Conservation (phyloP, 2,888 invertebrate species). For the Steinernema scapterisci region DNA sequence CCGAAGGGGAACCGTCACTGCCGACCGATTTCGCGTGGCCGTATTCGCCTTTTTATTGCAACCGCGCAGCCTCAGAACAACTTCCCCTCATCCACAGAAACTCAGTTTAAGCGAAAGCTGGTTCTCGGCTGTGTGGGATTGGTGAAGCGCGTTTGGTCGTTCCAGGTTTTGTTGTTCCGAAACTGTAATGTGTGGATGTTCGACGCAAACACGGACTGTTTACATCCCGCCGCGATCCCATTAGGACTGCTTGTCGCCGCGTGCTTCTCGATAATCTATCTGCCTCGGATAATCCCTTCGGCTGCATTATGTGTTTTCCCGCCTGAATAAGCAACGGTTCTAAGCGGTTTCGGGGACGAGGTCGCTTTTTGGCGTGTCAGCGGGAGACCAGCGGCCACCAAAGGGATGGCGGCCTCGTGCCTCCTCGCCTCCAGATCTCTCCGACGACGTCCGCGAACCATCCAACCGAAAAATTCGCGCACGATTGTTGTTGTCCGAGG, state of each 20-base stretch:
- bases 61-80: neutral
- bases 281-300: constrained; percentile 17
- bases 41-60: constrained; percentile 25
- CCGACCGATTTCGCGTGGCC: neutral
- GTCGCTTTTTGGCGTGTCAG: constrained; percentile 17
- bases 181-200: no score
- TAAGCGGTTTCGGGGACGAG: constrained; percentile 22
- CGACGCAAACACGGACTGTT: neutral
- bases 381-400: neutral
- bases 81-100: neutral
- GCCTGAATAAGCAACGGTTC: constrained; percentile 20
- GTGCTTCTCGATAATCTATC: constrained; percentile 24
- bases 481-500: constrained; percentile 27
- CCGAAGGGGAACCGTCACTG: neutral
- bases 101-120: no score
- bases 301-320: constrained; percentile 15
- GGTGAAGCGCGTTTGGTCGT: no score
- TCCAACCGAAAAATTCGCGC: constrained; percentile 27
- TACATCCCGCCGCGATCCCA: constrained; percentile 1
- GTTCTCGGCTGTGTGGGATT: no score
- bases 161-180: no score
- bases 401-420: neutral
- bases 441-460: constrained; percentile 25
- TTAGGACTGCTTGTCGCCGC: neutral
- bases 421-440: constrained; percentile 1